These are phyloP conservation scores for Julus scandinavius DNA, from an alignment of 2,888 invertebrate genomes.

Conservation along the genomic window DNA sequence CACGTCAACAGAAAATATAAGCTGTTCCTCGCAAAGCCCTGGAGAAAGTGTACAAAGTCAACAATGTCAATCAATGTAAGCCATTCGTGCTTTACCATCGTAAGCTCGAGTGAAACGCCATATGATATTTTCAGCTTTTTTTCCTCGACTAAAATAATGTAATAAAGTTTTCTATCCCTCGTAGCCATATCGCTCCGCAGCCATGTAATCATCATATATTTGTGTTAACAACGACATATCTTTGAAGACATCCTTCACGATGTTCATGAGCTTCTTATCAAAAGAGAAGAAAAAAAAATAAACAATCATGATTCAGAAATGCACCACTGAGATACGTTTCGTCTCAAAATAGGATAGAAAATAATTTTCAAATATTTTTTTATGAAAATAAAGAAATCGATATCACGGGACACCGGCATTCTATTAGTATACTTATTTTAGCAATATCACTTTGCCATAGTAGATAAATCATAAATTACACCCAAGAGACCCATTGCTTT, in stretches of 20 bases:
- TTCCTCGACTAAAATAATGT: neutral
- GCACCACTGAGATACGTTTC: neutral
- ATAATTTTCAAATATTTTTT: neutral
- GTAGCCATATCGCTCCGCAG: neutral
- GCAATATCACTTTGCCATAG: constrained; percentile 20
- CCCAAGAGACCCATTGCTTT: neutral
- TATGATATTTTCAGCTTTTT: constrained; percentile 36
- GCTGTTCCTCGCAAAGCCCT: neutral
- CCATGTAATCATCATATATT: constrained; percentile 45
- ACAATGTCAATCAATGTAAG: constrained; percentile 46
- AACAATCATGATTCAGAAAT: constrained; percentile 40
- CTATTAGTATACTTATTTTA: constrained; percentile 9
- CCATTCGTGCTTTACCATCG: neutral
- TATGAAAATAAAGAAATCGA: constrained; percentile 2
- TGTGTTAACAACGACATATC: constrained; percentile 45
- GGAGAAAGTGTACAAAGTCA: constrained; percentile 35
- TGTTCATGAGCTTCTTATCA: constrained; percentile 42
- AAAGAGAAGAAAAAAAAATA: constrained; percentile 8
- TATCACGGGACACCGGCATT: neutral
- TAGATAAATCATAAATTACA: constrained; percentile 13
- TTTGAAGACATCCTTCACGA: constrained; percentile 38
- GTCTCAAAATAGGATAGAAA: constrained; percentile 13
- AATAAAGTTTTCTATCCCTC: constrained; percentile 44
- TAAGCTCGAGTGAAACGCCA: constrained; percentile 22
- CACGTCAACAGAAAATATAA: neutral